Conservation (phyloP, 2,797 vertebrate genomes). For the Peromyscus aztecus region DNA sequence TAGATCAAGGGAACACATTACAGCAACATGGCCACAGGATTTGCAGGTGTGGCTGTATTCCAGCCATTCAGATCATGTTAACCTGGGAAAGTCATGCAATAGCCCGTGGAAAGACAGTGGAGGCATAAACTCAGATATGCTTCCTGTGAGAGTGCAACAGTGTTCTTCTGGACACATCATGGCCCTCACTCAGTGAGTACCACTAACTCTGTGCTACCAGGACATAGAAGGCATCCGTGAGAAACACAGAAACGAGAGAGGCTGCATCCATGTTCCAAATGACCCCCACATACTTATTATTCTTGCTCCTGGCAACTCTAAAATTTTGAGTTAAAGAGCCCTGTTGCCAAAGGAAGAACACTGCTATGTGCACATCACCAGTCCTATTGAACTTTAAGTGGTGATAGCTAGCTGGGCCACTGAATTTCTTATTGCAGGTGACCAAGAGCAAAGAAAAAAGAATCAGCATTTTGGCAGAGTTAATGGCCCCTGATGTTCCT, state of each 20-base stretch:
- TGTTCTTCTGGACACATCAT: background rate
- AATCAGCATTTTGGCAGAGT: background rate
- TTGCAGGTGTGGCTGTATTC: background rate
- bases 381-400: background rate
- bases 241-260: background rate
- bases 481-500: background rate
- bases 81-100: background rate
- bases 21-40: background rate
- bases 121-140: background rate
- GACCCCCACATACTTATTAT: background rate
- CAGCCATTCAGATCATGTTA: background rate
- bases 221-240: background rate
- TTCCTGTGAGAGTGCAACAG: background rate
- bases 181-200: background rate
- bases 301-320: background rate
- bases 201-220: background rate
- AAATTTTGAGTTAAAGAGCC: background rate
- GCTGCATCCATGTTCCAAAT: background rate
- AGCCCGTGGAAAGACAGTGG: background rate
- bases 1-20: background rate
- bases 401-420: background rate
- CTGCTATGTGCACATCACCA: background rate
- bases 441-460: background rate
- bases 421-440: background rate
- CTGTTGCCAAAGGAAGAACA: background rate